Conservation (phyloP, 2,888 invertebrate species). For the Epicampocera succincta region DNA sequence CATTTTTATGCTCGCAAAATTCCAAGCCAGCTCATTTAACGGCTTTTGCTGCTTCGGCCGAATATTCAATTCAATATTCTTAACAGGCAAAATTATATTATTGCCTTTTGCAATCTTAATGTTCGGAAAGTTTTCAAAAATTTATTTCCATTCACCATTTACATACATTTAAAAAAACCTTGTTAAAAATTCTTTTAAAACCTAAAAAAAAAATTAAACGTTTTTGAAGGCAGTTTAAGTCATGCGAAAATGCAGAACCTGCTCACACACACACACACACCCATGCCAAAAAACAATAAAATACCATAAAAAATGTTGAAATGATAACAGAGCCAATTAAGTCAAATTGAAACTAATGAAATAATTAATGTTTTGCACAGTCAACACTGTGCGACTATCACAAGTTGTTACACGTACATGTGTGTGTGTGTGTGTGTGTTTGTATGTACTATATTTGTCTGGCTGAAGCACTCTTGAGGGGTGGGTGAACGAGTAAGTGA, state of each 20-base stretch:
- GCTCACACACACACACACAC: background rate
- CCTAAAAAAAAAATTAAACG: background rate
- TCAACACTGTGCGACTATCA: constrained; percentile 9
- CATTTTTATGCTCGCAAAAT: no score
- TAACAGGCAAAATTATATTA: no score
- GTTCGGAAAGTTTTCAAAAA: no score
- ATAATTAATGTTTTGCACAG: constrained; percentile 59
- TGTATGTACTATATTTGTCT: constrained; percentile 29
- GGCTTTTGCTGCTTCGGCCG: no score
- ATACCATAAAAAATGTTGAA: constrained; percentile 16
- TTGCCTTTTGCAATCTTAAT: no score
- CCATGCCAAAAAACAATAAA: constrained; percentile 17
- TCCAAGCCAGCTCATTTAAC: no score
- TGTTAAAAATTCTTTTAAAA: background rate
- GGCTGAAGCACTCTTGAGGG: constrained; percentile 39
- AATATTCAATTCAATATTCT: no score
- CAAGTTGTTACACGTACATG: background rate
- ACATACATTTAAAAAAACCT: no score
- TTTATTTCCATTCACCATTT: no score
- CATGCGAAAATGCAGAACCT: background rate
- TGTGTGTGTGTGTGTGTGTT: no score
- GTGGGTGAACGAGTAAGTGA: constrained; percentile 44
- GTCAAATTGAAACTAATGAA: constrained; percentile 63
- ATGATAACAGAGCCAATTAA: constrained; percentile 60
- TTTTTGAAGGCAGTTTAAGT: constrained; percentile 24